These are phyloP conservation scores for Sardina pilchardus DNA, from an alignment of 2,113 vertebrate genomes.

Conservation along the genomic window DNA sequence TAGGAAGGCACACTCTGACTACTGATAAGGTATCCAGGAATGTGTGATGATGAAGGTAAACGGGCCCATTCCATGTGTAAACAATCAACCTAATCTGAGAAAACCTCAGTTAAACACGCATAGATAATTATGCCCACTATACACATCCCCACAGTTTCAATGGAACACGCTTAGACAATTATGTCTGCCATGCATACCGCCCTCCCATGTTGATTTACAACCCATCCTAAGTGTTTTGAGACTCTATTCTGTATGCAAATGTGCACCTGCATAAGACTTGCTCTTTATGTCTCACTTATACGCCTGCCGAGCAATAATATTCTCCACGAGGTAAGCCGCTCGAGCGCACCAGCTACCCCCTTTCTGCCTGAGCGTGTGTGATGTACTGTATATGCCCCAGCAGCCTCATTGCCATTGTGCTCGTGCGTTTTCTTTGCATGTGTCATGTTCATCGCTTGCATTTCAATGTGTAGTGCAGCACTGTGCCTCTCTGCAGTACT, in stretches of 20 bases:
- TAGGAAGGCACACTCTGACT: background rate
- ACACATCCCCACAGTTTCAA: background rate
- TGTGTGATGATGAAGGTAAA: background rate
- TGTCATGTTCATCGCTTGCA: conserved; percentile 7
- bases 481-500: background rate
- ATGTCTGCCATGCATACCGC: background rate
- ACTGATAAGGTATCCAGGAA: background rate
- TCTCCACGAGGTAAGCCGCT: conserved; percentile 70
- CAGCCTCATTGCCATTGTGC: conserved; percentile 13
- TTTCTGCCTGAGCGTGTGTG: background rate
- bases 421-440: conserved; percentile 17
- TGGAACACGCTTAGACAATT: background rate
- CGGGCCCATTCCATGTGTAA: background rate
- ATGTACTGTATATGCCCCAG: background rate
- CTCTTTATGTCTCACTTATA: conserved; percentile 64
- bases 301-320: conserved; percentile 70
- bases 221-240: background rate
- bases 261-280: conserved; percentile 49
- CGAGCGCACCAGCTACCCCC: background rate
- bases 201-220: background rate
- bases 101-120: background rate
- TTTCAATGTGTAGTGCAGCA: background rate
- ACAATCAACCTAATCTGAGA: background rate
- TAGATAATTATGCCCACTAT: background rate
- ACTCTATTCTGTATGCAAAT: conserved; percentile 31